Base-by-base conservation (phyloP, 2,797 vertebrate genomes). In the Tiaroga cobitis region DNA sequence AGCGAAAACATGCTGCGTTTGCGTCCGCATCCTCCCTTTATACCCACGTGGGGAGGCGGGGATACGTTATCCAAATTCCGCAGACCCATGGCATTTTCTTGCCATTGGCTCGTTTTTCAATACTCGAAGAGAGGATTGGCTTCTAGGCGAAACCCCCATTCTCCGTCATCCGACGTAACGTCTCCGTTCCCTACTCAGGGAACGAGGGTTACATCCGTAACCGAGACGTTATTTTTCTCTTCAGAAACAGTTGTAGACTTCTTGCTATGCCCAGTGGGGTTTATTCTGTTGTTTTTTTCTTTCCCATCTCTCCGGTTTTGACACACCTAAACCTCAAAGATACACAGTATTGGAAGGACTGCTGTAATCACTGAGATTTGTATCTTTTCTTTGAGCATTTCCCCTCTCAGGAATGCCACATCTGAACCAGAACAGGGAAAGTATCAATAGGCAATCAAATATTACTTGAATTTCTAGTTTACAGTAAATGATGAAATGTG, bases 171-270 rank as follows among this genome's bases (percentile, higher is more conserved):
- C n/a, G n/a, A n/a, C n/a, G n/a, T n/a, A n/a, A n/a, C n/a, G n/a
- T n/a, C n/a, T n/a, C n/a, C n/a, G n/a, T n/a, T n/a, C n/a, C n/a
- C n/a, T n/a, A n/a, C n/a, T n/a, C n/a, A n/a, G n/a, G n/a, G n/a
- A n/a, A n/a, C n/a, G n/a, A n/a, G n/a, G n/a, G n/a, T n/a, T n/a
- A n/a, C n/a, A n/a, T n/a, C n/a, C n/a, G n/a, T n/a, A n/a, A n/a
- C n/a, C n/a, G n/a, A n/a, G n/a, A n/a, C n/a, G n/a, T n/a, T 10
- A 68, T 80, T 80, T 67, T 68, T 80, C 61, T 80, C 63, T 46
- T 51, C 13, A n/a, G 43, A 80, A 68, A 51, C 29, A 80, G 29
- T 34, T 68, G 65, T 79, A 63, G 15, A 32, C n/a, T 63, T 29
- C 77, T 79, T 79, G n/a, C 77, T 26, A 21, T 63, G 8, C 76